Evolutionary conservation across 2,797 vertebrate species (phyloP), one percentile per base, ranked within the genome.

Genomic region (Toxotes lorentzi): DNA sequence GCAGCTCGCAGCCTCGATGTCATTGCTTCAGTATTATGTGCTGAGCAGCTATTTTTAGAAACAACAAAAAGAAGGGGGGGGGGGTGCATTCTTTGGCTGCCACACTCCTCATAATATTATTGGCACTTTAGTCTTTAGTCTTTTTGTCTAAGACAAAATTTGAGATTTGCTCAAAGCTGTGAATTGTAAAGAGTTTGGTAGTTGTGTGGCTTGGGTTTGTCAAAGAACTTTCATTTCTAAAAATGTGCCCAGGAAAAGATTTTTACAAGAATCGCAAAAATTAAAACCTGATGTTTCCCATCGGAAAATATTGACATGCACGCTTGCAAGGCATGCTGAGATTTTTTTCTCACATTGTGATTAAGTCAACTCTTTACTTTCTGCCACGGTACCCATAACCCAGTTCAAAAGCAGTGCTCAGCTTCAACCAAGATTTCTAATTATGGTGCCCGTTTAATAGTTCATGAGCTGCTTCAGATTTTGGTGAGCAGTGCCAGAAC

Each of bases 181-280:
- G 58, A 75, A 57, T 81, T 70, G 40, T 83, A 80, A 78, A 86
- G 66, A 74, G 30, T 19, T 63, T 40, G 63, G 51, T 27, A 61
- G 30, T 68, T 58, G 61, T 75, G 81, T 41, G 76, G 72, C 85
- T 85, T 83, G 63, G 70, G 27, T 76, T 64, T 69, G 57, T 65
- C n/a, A 59, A 50, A 75, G 63, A 83, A 67, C 51, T 75, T 73
- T 79, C 59, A 78, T 86, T 86, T 80, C 78, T 78, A 86, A 85
- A 89, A 85, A 71, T 24, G 50, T 57, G 21, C 66, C 23, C 7
- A 1, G 2, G 19, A 64, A 75, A 77, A 73, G 34, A 63, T 66
- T 78, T n/a, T 87, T 51, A 61, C 27, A 83, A 58, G 61, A 53
- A 57, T 73, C 21, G 4, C 62, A 48, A 35, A 17, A 60, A 74